Evolutionary conservation across 1,140 invertebrate genomes (phyloP), one percentile per base, ranked within the genome.

Genomic region (Caerostris darwini): DNA sequence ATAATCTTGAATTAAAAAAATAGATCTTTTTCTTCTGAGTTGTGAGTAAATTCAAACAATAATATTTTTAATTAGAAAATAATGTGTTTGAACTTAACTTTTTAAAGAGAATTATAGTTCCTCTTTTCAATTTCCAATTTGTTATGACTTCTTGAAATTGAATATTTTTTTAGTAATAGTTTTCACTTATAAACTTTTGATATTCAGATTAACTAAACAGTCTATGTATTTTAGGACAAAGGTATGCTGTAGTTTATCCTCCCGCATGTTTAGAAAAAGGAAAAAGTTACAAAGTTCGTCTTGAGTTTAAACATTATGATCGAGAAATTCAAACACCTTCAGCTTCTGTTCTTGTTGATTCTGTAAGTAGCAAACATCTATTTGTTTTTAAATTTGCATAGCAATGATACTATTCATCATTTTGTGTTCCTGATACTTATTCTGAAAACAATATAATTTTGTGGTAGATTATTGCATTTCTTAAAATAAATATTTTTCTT

Each of bases 341-440:
- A 50, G 98, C 98, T 3, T 98, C 98, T 3, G 97, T 99, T 94
- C 96, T 99, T 19, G 98, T 99, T 91, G 99, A 99, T 96, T 99
- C 99, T 19, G 98, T 98, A 96, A 96, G 96, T 96, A 57, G 10
- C 34, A 94, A 94, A 14, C 10, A 61, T 59, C 83, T 58, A 88
- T 50, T 83, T 81, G 19, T 53, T 7, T 5, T 57, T 69, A 14
- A 81, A 58, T 10, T 34, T 34, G 34, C 34, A 34, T 34, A 34
- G 34, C 34, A 34, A 34, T 34, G 34, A 34, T 34, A 34, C 34
- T 34, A 34, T 34, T 34, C 34, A 34, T 34, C 34, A 34, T 34
- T 34, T 34, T 34, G 34, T 34, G 34, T 34, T 34, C 34, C 34
- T 34, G 34, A 34, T 34, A 34, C 0, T 34, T 34, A 34, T 34